A percentile compares a stretch with the other conserved stretches of the same genome.
Conservation (phyloP, 2,113 vertebrate species). For the Bungarus multicinctus region DNA sequence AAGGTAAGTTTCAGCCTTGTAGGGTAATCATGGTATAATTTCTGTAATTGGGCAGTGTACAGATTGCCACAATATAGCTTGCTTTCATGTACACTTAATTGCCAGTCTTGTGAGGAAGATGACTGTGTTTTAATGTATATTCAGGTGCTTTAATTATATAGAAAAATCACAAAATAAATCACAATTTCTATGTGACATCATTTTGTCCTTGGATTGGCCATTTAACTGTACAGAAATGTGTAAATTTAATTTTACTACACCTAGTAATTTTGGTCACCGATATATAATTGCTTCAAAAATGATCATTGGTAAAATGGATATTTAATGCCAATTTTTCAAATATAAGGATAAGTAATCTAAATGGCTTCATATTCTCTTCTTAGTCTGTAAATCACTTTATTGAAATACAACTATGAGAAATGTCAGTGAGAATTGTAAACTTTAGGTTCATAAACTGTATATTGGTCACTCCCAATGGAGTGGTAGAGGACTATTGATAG, state of each 20-base stretch:
- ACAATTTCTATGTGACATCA: background rate
- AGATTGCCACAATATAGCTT: background rate
- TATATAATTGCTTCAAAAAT: background rate
- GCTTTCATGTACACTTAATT: background rate
- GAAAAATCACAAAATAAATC: background rate
- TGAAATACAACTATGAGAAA: background rate
- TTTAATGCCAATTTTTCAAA: background rate
- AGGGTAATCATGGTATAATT: background rate
- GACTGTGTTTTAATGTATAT: background rate
- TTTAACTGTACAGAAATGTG: conserved; percentile 4
- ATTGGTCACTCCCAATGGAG: background rate
- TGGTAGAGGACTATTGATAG: background rate
- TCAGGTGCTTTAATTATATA: background rate
- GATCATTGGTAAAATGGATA: conserved; percentile 13
- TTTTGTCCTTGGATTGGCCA: background rate
- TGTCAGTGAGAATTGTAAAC: background rate
- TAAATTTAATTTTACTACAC: background rate
- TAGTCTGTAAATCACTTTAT: background rate
- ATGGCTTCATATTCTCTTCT: conserved; percentile 7
- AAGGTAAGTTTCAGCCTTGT: background rate
- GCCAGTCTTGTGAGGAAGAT: background rate
- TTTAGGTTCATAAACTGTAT: background rate
- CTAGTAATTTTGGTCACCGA: background rate
- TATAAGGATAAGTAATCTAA: conserved; percentile 3
- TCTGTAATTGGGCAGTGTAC: background rate